Percentiles rank a stretch among this genome's conserved stretches.
These are phyloP conservation scores for Xenopus petersii DNA, from an alignment of 2,797 vertebrate genomes.

Conservation along the genomic window DNA sequence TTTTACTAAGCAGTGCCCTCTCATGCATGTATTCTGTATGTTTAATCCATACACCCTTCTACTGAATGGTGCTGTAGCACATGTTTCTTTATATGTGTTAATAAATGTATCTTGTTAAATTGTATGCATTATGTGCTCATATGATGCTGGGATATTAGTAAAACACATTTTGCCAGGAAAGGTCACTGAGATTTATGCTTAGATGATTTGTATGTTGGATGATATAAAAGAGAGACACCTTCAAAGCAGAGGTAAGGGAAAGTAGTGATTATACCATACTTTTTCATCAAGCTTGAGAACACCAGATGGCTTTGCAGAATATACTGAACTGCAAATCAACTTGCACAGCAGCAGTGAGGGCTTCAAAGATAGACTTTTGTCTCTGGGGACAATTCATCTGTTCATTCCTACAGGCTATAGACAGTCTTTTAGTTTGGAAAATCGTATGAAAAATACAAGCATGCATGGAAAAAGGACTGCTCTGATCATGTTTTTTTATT, in stretches of 20 bases:
- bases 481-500: background rate
- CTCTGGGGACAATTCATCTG: conserved; percentile 46
- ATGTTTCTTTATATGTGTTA: too few species aligned
- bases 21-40: too few species aligned
- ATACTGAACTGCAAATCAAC: conserved; percentile 31
- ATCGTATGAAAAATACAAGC: conserved; percentile 20
- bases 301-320: conserved; percentile 38
- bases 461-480: conserved; percentile 9
- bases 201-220: conserved; percentile 12
- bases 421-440: conserved; percentile 33
- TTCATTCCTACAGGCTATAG: conserved; percentile 40
- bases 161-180: conserved; percentile 18
- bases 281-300: conserved; percentile 33
- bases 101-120: too few species aligned
- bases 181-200: conserved; percentile 11
- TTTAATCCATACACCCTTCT: too few species aligned
- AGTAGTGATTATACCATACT: conserved; percentile 7
- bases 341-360: conserved; percentile 26
- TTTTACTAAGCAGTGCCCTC: too few species aligned
- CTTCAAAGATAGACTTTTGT: conserved; percentile 38
- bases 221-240: conserved; percentile 13
- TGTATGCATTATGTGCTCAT: too few species aligned
- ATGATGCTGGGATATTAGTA: conserved; percentile 8
- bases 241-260: conserved; percentile 29
- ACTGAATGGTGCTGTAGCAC: too few species aligned